These are phyloP conservation scores for Macrotis lagotis DNA, from an alignment of 2,113 vertebrate genomes.

Conservation along the genomic window DNA sequence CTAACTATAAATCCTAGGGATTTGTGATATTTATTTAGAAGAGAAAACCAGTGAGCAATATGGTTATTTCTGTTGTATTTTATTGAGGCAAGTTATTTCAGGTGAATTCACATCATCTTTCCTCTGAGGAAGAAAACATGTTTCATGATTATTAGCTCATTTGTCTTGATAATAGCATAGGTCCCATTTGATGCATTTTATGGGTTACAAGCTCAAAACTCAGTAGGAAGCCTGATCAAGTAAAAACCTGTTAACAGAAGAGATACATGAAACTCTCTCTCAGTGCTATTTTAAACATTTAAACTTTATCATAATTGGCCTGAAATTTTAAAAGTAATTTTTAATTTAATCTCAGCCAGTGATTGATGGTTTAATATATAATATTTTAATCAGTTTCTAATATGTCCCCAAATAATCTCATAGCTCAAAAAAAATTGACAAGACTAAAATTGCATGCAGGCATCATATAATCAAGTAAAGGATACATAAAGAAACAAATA, in stretches of 20 bases:
- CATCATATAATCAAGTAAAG: background rate
- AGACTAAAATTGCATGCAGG: background rate
- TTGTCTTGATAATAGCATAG: background rate
- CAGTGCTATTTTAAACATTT: background rate
- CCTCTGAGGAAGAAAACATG: slow-evolving; percentile 36
- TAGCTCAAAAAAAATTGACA: background rate
- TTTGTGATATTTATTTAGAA: slow-evolving; percentile 44
- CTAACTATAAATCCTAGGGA: background rate
- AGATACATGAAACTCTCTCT: background rate
- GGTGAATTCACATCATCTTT: slow-evolving; percentile 1
- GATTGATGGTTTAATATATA: background rate
- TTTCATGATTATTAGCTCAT: background rate
- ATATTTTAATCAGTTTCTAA: background rate
- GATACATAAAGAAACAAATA: background rate
- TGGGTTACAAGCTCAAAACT: background rate
- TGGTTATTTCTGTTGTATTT: slow-evolving; percentile 1
- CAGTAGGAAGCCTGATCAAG: background rate
- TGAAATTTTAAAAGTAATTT: background rate
- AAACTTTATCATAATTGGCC: background rate
- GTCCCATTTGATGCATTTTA: slow-evolving; percentile 25
- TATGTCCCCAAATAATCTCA: background rate
- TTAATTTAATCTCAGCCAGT: background rate
- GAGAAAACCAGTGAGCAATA: background rate
- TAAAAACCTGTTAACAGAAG: background rate
- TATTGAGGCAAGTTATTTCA: slow-evolving; percentile 1